Percentiles rank a stretch among this genome's conserved stretches.
phyloP scores from a whole-genome alignment of 2,888 invertebrate genomes.

The Synanthedon tipuliformis region DNA sequence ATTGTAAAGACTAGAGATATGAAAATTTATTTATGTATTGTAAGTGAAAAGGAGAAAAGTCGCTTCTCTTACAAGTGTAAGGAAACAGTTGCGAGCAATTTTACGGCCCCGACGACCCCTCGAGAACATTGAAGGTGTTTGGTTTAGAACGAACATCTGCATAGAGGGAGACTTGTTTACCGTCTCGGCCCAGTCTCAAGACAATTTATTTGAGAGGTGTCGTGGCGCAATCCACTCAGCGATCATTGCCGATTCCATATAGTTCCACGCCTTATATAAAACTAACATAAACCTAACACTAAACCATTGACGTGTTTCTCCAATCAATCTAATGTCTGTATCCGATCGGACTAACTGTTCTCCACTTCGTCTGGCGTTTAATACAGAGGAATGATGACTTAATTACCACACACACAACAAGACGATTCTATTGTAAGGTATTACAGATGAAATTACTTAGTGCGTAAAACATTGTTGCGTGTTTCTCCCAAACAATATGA shows the following conservation, averaged over 20 bases:
- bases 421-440: too few species aligned
- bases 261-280: not conserved
- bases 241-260: slow-evolving; percentile 35
- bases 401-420: too few species aligned
- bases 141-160: slow-evolving; percentile 52
- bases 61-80: slow-evolving; percentile 26
- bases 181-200: slow-evolving; percentile 50
- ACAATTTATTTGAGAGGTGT: slow-evolving; percentile 70
- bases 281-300: too few species aligned
- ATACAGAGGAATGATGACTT: too few species aligned
- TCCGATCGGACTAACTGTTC: too few species aligned
- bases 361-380: too few species aligned
- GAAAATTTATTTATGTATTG: slow-evolving; percentile 1
- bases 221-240: slow-evolving; percentile 61
- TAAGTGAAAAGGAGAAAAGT: slow-evolving; percentile 23
- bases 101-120: slow-evolving; percentile 36
- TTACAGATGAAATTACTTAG: too few species aligned
- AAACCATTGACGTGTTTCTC: too few species aligned
- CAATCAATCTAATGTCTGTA: too few species aligned
- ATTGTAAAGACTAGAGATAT: not conserved
- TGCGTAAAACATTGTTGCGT: too few species aligned
- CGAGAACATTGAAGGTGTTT: slow-evolving; percentile 48
- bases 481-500: too few species aligned
- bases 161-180: slow-evolving; percentile 62
- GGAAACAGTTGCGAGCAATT: slow-evolving; percentile 36